phyloP scores from a whole-genome alignment of 1,140 invertebrate species.

The Cotesia glomerata region DNA sequence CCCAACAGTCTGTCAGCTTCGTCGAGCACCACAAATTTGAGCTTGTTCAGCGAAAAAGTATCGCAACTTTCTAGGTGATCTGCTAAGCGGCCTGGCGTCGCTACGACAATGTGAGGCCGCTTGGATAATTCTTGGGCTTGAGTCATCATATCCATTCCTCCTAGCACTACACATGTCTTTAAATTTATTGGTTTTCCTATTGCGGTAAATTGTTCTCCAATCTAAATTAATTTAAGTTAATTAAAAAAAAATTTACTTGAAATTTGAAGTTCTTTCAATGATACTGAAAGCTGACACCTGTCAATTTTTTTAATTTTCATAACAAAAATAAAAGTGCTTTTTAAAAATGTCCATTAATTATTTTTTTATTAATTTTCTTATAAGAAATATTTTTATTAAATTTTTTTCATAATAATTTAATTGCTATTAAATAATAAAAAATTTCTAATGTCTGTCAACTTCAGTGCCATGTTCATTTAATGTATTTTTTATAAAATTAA shows the following conservation, averaged over 20 bases:
- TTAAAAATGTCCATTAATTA: not conserved
- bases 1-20: conserved; percentile 90
- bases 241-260: not conserved
- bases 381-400: too few species aligned
- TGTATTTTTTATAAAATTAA: conserved; percentile 2
- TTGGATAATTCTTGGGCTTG: conserved; percentile 87
- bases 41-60: conserved; percentile 80
- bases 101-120: conserved; percentile 91
- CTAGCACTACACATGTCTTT: conserved; percentile 83
- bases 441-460: too few species aligned
- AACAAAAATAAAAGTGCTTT: too few species aligned
- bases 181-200: conserved; percentile 86
- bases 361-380: not conserved
- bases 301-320: too few species aligned
- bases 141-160: conserved; percentile 90
- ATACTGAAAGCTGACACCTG: too few species aligned
- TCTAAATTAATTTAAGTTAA: conserved; percentile 65
- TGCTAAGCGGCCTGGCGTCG: conserved; percentile 88
- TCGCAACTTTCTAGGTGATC: conserved; percentile 87
- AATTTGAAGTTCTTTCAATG: too few species aligned
- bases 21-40: conserved; percentile 89
- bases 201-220: conserved; percentile 91
- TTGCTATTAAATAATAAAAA: too few species aligned
- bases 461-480: not conserved
- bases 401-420: too few species aligned